Percentiles rank a stretch among this genome's conserved stretches.
These are phyloP conservation scores for Pollenia labialis DNA, from an alignment of 2,888 invertebrate genomes.

Conservation along the genomic window DNA sequence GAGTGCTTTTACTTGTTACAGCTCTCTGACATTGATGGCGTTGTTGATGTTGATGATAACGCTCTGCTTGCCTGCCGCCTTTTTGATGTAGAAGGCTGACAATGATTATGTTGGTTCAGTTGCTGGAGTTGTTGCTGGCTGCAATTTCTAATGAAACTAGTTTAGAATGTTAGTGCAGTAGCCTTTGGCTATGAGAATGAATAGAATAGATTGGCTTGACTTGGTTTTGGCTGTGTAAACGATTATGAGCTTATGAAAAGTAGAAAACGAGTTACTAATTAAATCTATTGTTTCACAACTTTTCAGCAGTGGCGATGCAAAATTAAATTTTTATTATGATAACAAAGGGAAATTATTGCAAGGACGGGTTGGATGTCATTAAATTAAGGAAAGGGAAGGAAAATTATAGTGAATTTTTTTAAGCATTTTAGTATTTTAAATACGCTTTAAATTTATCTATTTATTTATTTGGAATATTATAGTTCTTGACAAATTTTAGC, in stretches of 20 bases:
- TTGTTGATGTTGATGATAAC: slow-evolving; percentile 62
- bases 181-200: slow-evolving; percentile 70
- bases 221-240: slow-evolving; percentile 68
- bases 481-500: too few relatives aligned
- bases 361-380: not conserved
- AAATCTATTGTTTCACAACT: slow-evolving; percentile 70
- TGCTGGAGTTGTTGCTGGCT: slow-evolving; percentile 31
- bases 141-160: slow-evolving; percentile 61
- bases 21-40: slow-evolving; percentile 57
- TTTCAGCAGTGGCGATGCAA: slow-evolving; percentile 34
- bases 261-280: slow-evolving; percentile 70
- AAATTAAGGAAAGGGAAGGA: not conserved
- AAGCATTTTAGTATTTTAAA: not conserved
- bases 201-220: slow-evolving; percentile 62
- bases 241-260: slow-evolving; percentile 71
- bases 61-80: slow-evolving; percentile 24
- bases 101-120: slow-evolving; percentile 48
- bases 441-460: too few relatives aligned
- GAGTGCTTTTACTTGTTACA: not conserved
- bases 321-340: slow-evolving; percentile 63
- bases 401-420: not conserved
- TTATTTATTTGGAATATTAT: too few relatives aligned
- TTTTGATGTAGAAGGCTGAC: slow-evolving; percentile 29
- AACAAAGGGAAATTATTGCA: slow-evolving; percentile 37
- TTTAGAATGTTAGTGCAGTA: slow-evolving; percentile 45